Percentiles rank a stretch among this genome's conserved stretches.
phyloP scores from a whole-genome alignment of 2,797 vertebrate species.

The Oreochromis mossambicus region DNA sequence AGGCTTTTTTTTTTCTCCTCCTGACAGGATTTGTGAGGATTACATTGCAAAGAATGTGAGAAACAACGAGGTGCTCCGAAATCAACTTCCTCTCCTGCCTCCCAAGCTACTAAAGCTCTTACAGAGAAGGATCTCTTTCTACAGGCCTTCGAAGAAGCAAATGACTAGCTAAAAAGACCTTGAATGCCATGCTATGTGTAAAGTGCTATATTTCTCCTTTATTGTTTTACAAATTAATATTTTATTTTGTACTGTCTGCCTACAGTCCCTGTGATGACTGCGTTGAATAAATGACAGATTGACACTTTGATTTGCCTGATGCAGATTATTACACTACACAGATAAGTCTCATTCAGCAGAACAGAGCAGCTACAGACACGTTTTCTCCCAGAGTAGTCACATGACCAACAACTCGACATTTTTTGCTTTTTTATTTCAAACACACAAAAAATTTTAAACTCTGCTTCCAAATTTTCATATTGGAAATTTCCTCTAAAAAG shows the following conservation, averaged over 20 bases:
- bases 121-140: conserved; percentile 86
- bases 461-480: neutral
- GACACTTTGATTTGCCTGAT: neutral
- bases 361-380: neutral
- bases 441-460: neutral
- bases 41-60: conserved; percentile 83
- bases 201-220: neutral
- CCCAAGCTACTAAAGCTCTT: conserved; percentile 79
- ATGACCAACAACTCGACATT: neutral
- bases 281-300: conserved; percentile 28
- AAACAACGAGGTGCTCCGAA: conserved; percentile 61
- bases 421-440: neutral
- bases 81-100: conserved; percentile 82
- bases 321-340: neutral
- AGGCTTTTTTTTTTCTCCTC: neutral
- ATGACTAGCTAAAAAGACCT: neutral
- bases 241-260: conserved; percentile 41
- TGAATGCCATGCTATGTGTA: neutral
- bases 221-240: conserved; percentile 15
- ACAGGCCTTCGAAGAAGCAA: conserved; percentile 74
- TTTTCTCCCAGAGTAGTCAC: neutral
- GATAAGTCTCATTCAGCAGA: neutral
- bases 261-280: conserved; percentile 3
- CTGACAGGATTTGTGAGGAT: conserved; percentile 85
- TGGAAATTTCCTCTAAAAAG: neutral